These are phyloP conservation scores for Palythoa grandis DNA, from an alignment of 92 coral and sea anemone species.

Conservation along the genomic window DNA sequence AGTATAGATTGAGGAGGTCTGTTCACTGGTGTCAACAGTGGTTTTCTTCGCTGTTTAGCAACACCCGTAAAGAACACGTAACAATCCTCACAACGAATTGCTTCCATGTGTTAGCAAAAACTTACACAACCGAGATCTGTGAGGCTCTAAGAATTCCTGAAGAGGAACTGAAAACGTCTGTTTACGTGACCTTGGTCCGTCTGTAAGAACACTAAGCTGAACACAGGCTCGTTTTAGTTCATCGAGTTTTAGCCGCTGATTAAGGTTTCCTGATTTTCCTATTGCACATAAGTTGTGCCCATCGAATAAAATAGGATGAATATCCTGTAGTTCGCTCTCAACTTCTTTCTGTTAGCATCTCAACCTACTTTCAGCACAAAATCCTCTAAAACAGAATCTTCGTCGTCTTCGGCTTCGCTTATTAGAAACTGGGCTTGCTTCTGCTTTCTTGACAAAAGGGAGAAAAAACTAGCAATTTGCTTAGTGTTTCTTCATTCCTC, in stretches of 20 bases:
- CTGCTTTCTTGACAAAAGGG: background rate
- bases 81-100: background rate
- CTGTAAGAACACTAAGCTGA: background rate
- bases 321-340: conserved; percentile 10
- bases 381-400: conserved; percentile 2
- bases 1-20: background rate
- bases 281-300: conserved; percentile 19
- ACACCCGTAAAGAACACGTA: background rate
- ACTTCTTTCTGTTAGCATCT: conserved; percentile 9
- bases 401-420: background rate
- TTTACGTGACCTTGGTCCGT: background rate
- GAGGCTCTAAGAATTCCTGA: conserved; percentile 3
- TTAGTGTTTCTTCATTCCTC: background rate
- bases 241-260: conserved; percentile 5
- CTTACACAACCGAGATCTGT: conserved; percentile 4
- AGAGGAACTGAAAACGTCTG: conserved; percentile 1
- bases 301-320: background rate
- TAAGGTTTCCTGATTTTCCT: background rate
- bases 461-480: conserved; percentile 6
- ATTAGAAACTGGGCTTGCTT: background rate
- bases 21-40: background rate
- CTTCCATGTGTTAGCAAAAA: background rate
- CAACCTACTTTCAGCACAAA: conserved; percentile 3
- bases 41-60: background rate
- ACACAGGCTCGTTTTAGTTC: background rate